Conservation (phyloP, 2,888 invertebrate genomes). For the Aporophyla nigra region DNA sequence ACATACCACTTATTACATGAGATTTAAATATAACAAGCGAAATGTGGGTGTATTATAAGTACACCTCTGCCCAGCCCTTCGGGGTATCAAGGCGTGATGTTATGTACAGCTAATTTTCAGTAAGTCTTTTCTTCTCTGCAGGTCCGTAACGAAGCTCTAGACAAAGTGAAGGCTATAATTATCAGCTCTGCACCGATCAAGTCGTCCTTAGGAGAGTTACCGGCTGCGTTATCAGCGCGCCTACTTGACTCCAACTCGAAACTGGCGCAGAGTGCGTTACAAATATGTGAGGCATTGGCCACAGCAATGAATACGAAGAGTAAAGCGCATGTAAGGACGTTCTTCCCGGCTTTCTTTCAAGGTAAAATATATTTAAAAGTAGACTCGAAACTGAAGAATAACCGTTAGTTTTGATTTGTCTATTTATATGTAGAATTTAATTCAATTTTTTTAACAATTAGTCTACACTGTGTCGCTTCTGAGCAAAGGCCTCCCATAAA, state of each 20-base stretch:
- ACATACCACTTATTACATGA: too few relatives aligned
- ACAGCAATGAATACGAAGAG: slow-evolving; percentile 95
- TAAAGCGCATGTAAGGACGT: slow-evolving; percentile 94
- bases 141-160: slow-evolving; percentile 94
- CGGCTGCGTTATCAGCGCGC: slow-evolving; percentile 94
- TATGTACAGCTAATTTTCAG: too few relatives aligned
- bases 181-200: slow-evolving; percentile 95
- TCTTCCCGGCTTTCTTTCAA: slow-evolving; percentile 97
- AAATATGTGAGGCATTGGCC: slow-evolving; percentile 95
- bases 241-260: slow-evolving; percentile 98
- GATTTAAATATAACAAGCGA: too few relatives aligned
- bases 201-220: slow-evolving; percentile 95
- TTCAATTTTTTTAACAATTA: too few relatives aligned
- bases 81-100: too few relatives aligned
- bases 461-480: too few relatives aligned
- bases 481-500: too few relatives aligned
- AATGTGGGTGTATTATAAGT: too few relatives aligned
- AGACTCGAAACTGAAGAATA: not conserved
- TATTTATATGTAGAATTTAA: not conserved
- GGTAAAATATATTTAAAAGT: slow-evolving; percentile 84
- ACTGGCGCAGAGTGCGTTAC: slow-evolving; percentile 95
- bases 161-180: slow-evolving; percentile 93
- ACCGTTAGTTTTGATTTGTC: not conserved
- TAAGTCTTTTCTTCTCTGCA: slow-evolving; percentile 61
- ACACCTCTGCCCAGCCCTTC: too few relatives aligned